Evolutionary conservation across 2,888 invertebrate species (phyloP), one percentile per base, ranked within the genome.

Genomic region (Polia nebulosa): DNA sequence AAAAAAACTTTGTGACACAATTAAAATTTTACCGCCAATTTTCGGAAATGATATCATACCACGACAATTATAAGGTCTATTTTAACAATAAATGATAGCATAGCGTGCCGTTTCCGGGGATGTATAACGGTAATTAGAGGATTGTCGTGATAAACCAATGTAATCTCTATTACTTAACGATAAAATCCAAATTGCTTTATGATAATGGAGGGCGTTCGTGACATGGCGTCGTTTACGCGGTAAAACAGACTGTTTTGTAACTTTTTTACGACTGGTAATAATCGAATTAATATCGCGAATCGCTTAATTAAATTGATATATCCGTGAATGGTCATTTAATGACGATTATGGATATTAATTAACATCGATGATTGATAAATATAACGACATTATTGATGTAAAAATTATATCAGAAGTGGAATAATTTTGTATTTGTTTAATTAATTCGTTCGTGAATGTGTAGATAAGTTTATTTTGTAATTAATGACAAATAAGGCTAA

Each of bases 271-370:
- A 90, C 85, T 84, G 89, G 92, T 90, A 89, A 92, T 95, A 94
- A 94, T 94, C 94, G 93, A 93, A 93, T 94, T 93, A 94, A 94
- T 94, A 94, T 94, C 89, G 93, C 90, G 88, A 90, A 94, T 93
- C 94, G 88, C 91, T 94, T 94, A 94, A 95, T 95, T 94, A 93
- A 94, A 94, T 94, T 93, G 94, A 93, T 93, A 91, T 88, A 85
- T 86, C 88, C 86, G 83, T 85, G 85, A 86, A 83, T 82, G 84
- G 82, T 71, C 79, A 73, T 69, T 66, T 78, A 69, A 83, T 83
- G 82, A 75, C 78, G 82, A 84, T 86, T 81, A 84, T 85, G 75
- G 73, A 70, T 84, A 81, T 72, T 82, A 81, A 84, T 83, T 81
- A 80, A 68, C 41, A 63, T 62, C 59, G 60, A 78, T 80, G 69